These are phyloP conservation scores for Indicator indicator DNA, from an alignment of 2,113 vertebrate species.

Conservation along the genomic window DNA sequence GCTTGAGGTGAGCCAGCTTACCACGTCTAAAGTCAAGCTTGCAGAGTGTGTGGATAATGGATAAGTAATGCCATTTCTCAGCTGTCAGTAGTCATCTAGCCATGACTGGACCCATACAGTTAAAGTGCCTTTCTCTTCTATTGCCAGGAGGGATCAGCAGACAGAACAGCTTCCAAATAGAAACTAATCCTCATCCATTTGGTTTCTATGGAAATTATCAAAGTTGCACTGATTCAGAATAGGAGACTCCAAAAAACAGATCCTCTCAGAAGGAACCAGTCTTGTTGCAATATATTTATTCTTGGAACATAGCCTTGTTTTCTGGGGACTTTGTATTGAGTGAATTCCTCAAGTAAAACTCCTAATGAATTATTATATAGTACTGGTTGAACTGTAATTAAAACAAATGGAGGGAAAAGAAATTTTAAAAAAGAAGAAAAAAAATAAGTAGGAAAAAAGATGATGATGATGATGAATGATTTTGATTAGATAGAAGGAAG, in stretches of 20 bases:
- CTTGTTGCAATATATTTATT: not conserved
- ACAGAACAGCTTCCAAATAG: not conserved
- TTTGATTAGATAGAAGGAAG: no score
- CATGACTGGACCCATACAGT: rapidly evolving
- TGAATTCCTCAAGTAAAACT: not conserved
- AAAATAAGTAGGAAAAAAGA: no score
- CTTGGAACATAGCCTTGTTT: not conserved
- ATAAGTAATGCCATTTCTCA: not conserved
- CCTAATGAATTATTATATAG: not conserved
- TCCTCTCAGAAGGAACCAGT: not conserved
- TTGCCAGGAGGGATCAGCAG: not conserved
- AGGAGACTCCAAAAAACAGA: not conserved
- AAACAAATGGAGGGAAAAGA: not conserved
- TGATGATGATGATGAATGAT: no score
- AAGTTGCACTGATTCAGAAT: not conserved
- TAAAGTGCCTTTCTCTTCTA: not conserved
- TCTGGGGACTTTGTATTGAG: not conserved
- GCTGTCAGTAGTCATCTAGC: not conserved
- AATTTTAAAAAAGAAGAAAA: no score
- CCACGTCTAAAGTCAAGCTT: not conserved
- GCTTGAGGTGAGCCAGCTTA: not conserved
- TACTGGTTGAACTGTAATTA: not conserved
- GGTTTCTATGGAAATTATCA: not conserved
- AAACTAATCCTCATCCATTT: not conserved
- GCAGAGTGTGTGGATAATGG: not conserved